These are phyloP conservation scores for Nyctibius grandis DNA, from an alignment of 2,797 vertebrate species.

Conservation along the genomic window DNA sequence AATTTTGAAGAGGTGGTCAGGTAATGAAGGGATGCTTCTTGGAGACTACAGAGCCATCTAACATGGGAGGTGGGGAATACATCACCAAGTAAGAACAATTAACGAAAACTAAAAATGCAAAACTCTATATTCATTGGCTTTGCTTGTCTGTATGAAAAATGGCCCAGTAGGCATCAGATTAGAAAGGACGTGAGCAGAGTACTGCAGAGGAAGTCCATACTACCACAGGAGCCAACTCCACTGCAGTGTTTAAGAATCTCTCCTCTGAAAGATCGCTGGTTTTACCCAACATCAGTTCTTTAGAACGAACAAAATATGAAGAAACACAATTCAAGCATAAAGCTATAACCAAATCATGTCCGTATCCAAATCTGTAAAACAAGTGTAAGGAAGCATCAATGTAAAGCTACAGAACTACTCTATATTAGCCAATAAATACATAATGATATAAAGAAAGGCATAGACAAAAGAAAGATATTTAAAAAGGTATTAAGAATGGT, in stretches of 20 bases:
- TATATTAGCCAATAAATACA: background rate
- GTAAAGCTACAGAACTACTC: background rate
- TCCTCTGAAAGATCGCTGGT: background rate
- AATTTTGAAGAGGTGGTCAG: background rate
- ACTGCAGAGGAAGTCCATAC: background rate
- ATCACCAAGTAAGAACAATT: background rate
- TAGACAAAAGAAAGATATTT: background rate
- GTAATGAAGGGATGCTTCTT: background rate
- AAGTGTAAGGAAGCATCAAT: background rate
- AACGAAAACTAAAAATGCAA: background rate
- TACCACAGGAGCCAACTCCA: background rate
- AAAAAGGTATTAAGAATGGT: background rate
- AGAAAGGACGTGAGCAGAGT: background rate
- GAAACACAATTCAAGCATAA: background rate
- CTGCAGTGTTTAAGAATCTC: background rate
- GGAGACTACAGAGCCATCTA: background rate
- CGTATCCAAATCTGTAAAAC: background rate
- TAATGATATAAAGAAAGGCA: background rate
- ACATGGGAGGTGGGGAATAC: background rate
- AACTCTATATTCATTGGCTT: background rate
- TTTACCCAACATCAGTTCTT: background rate
- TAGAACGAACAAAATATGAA: background rate
- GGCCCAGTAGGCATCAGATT: background rate
- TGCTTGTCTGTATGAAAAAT: background rate
- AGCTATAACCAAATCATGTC: background rate